Evolutionary conservation across 2,888 invertebrate species (phyloP), one percentile per base, ranked within the genome.

Genomic region (Callyntrura sp.): DNA sequence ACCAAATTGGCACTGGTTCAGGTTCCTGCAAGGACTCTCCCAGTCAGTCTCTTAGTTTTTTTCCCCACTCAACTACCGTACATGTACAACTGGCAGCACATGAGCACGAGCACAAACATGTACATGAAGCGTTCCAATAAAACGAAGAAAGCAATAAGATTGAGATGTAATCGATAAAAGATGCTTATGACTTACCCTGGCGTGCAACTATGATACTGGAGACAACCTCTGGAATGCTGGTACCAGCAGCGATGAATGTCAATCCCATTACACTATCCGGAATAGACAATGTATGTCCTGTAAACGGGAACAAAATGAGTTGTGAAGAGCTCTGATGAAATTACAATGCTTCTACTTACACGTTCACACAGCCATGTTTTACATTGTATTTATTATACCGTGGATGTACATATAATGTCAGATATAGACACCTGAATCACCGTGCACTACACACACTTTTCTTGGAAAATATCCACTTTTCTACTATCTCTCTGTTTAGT

Each of bases 231-330:
- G 98, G 98, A 2, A 98, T 97, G 93, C 98, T 98, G 0, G 98
- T 98, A 68, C 93, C 98, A n/a, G 98, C 98, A 5, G 98, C 98
- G 87, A 98, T 95, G 94, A 98, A 98, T n/a, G 98, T 98, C 60
- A 98, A 97, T 1, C 98, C 98, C 98, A 98, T 98, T 0, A 98
- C 98, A 0, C 98, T 98, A 94, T 98, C 98, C 0, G 98, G 98
- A 94, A 98, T 98, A 95, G 97, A 97, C 83, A 98, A 94, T 0
- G 98, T 98, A 94, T 97, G 97, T 88, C 98, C 98, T 97, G 94
- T 55, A 45, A 87, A 78, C 5, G 25, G 51, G 51, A 51, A 55
- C 4, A 35, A 51, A 78, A 78, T 25, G 70, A 68, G 83, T 17
- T 55, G 51, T 62, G 62, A 82, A 84, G 62, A 25, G 25, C 65